Conservation (phyloP, 2,113 vertebrate species). For the Oenanthe melanoleuca region DNA sequence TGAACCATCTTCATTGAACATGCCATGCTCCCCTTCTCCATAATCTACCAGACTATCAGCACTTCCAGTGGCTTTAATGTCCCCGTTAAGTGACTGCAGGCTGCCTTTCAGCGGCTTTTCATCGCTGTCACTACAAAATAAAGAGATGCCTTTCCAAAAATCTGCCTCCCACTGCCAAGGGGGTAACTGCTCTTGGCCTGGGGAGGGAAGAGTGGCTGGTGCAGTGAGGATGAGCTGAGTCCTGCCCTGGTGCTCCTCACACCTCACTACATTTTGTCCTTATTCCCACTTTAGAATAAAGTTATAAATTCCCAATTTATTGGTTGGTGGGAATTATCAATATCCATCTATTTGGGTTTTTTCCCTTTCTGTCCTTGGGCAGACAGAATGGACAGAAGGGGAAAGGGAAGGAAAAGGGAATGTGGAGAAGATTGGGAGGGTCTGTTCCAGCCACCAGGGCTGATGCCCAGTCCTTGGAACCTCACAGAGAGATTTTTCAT, state of each 20-base stretch:
- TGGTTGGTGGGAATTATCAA: not conserved
- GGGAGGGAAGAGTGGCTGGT: not conserved
- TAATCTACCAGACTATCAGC: slow-evolving; percentile 96
- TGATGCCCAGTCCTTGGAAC: not conserved
- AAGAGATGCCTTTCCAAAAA: slow-evolving; percentile 45
- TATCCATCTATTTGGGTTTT: fast-evolving
- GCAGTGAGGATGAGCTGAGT: fast-evolving
- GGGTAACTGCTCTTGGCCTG: not conserved
- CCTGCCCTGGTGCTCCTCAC: not conserved
- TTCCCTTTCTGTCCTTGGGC: not conserved
- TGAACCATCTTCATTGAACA: slow-evolving; percentile 97
- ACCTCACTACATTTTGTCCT: fast-evolving
- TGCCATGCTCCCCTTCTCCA: slow-evolving; percentile 88
- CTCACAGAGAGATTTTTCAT: not conserved
- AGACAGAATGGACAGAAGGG: not conserved
- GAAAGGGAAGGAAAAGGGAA: not conserved
- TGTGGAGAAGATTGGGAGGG: not conserved
- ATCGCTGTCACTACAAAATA: slow-evolving; percentile 88
- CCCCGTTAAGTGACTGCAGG: slow-evolving; percentile 83
- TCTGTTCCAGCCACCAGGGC: not conserved
- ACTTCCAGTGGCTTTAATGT: slow-evolving; percentile 87
- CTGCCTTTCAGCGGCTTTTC: slow-evolving; percentile 96
- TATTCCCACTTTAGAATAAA: not conserved
- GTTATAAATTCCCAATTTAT: too few species aligned
- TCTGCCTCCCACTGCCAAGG: not conserved